These are phyloP conservation scores for Drosophila infuscata DNA, from an alignment of 2,888 invertebrate genomes.

Conservation along the genomic window DNA sequence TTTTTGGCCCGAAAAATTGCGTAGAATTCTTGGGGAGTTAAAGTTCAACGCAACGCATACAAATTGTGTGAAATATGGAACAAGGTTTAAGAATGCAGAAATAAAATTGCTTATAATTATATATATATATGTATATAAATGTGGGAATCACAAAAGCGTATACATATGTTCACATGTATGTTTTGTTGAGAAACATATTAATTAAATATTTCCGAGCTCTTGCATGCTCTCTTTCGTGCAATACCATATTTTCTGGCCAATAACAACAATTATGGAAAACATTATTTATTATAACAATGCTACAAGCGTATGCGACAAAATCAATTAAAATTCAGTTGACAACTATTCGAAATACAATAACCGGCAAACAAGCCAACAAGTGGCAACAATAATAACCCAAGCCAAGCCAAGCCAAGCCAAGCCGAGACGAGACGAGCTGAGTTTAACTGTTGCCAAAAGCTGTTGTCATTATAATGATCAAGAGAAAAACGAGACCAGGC, in stretches of 20 bases:
- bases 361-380: slow-evolving; percentile 43
- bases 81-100: slow-evolving; percentile 22
- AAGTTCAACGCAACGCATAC: slow-evolving; percentile 22
- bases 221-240: slow-evolving; percentile 30
- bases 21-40: slow-evolving; percentile 27
- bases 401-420: background rate
- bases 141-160: background rate
- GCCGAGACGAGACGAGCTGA: slow-evolving; percentile 2
- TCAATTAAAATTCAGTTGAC: slow-evolving; percentile 54
- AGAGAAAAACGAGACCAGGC: slow-evolving; percentile 60
- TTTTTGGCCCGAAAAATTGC: slow-evolving; percentile 14
- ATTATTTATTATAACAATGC: slow-evolving; percentile 61
- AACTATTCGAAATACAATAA: slow-evolving; percentile 45
- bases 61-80: slow-evolving; percentile 18
- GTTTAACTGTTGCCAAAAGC: slow-evolving; percentile 20
- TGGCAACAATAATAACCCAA: slow-evolving; percentile 19
- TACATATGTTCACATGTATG: background rate
- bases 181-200: background rate
- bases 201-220: slow-evolving; percentile 6
- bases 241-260: slow-evolving; percentile 38
- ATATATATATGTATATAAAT: slow-evolving; percentile 2
- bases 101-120: background rate
- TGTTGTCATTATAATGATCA: slow-evolving; percentile 56
- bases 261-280: slow-evolving; percentile 54
- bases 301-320: slow-evolving; percentile 39